phyloP scores from a whole-genome alignment of 2,113 vertebrate species.

The Caretta caretta region DNA sequence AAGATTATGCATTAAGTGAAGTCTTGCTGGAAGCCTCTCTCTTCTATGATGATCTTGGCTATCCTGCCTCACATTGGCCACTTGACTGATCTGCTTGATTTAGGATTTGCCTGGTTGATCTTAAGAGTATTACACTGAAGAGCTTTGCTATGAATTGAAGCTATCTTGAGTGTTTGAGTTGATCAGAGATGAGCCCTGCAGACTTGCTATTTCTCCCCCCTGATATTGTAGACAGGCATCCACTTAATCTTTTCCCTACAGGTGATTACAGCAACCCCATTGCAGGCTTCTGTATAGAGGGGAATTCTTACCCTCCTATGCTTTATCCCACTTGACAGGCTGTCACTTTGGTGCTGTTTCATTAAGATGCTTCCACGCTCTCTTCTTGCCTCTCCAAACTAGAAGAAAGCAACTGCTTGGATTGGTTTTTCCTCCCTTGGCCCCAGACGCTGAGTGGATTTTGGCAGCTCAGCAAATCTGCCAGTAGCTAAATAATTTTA shows the following conservation, averaged over 20 bases:
- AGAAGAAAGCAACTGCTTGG: not conserved
- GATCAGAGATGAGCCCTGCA: not conserved
- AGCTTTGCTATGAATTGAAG: not conserved
- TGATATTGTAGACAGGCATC: fast-evolving
- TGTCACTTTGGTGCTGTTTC: not conserved
- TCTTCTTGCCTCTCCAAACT: not conserved
- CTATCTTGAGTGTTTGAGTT: not conserved
- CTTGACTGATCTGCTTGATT: not conserved
- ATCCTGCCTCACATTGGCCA: not conserved
- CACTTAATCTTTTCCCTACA: fast-evolving
- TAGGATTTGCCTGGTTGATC: not conserved
- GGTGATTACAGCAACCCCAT: not conserved
- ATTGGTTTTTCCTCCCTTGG: not conserved
- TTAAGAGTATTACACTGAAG: not conserved
- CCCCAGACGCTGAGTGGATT: not conserved
- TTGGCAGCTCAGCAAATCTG: not conserved
- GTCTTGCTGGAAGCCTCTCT: not conserved
- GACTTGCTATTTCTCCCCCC: not conserved
- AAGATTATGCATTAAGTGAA: not conserved
- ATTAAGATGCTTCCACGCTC: not conserved
- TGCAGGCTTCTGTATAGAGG: not conserved
- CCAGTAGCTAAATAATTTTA: not conserved
- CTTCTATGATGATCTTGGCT: fast-evolving
- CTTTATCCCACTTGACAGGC: fast-evolving
- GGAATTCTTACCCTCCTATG: not conserved